A percentile compares a stretch with the other conserved stretches of the same genome.
phyloP scores from a whole-genome alignment of 2,888 invertebrate genomes.

The Heteromurus nitidus region DNA sequence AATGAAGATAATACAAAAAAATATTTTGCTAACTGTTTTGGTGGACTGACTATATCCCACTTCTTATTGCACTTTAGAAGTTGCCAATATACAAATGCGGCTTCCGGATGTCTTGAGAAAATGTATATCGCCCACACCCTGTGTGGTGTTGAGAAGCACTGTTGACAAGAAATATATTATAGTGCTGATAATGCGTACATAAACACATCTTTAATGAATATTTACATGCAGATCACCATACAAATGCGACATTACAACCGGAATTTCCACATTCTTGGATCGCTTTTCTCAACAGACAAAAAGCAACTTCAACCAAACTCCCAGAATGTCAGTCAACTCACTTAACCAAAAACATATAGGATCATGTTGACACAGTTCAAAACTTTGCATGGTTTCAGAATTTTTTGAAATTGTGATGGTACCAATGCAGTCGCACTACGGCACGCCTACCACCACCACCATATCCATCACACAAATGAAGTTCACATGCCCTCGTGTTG shows the following conservation, averaged over 20 bases:
- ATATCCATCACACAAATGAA: too few relatives aligned
- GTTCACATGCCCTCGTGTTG: too few relatives aligned
- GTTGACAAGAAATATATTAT: background rate
- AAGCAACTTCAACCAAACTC: background rate
- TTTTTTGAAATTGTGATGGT: background rate
- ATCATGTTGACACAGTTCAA: background rate
- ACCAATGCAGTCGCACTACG: background rate
- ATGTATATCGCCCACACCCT: background rate
- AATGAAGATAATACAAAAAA: too few relatives aligned
- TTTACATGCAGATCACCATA: slow-evolving; percentile 3
- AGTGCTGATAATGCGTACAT: slow-evolving; percentile 9
- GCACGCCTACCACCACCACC: background rate
- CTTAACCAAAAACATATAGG: background rate
- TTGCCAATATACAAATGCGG: background rate
- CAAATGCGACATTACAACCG: slow-evolving; percentile 35
- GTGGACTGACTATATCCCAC: too few relatives aligned
- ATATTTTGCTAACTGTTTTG: too few relatives aligned
- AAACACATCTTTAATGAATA: slow-evolving; percentile 16
- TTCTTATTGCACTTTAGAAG: background rate
- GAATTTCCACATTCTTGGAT: slow-evolving; percentile 46
- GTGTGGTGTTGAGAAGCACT: background rate
- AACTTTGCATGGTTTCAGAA: background rate
- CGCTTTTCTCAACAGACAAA: background rate
- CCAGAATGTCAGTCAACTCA: background rate
- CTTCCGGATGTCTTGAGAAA: background rate